Conservation (phyloP, 2,113 vertebrate genomes). For the Peucedramus taeniatus region DNA sequence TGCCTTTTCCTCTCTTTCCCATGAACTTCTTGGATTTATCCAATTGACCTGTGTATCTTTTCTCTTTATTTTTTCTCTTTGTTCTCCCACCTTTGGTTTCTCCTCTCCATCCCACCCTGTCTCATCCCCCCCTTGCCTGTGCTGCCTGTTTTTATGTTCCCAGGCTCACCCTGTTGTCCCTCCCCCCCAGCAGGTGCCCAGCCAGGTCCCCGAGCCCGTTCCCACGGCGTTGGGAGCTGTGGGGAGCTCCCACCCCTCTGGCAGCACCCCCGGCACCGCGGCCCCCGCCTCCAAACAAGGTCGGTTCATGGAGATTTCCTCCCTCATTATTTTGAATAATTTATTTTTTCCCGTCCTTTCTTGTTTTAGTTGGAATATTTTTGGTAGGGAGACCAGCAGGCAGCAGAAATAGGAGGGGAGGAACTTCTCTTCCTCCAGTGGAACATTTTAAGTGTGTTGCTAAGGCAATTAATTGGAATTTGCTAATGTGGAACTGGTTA, state of each 20-base stretch:
- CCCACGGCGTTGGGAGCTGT: constrained; percentile 70
- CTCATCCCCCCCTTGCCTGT: not conserved
- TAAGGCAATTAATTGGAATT: constrained; percentile 35
- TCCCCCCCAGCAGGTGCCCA: constrained; percentile 87
- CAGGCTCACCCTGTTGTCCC: constrained; percentile 84
- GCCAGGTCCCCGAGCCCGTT: constrained; percentile 87
- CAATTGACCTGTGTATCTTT: not conserved
- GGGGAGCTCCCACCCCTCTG: constrained; percentile 73
- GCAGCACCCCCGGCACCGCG: constrained; percentile 59
- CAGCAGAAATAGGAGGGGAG: not conserved
- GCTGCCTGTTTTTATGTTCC: constrained; percentile 67
- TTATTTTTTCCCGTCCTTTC: not conserved
- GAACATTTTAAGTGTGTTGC: not conserved
- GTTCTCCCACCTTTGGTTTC: not conserved
- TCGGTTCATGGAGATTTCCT: constrained; percentile 68
- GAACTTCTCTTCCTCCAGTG: not conserved
- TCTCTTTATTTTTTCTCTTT: not conserved
- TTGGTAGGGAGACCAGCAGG: not conserved
- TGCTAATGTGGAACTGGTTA: not conserved
- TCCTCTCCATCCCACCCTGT: not conserved
- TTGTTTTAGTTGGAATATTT: not conserved
- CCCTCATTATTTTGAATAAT: not conserved
- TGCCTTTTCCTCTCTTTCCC: constrained; percentile 32
- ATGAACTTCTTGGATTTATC: not conserved
- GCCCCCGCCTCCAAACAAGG: constrained; percentile 79